Base-by-base conservation (phyloP, 2,113 vertebrate genomes). In the Hippocampus guttulatus region DNA sequence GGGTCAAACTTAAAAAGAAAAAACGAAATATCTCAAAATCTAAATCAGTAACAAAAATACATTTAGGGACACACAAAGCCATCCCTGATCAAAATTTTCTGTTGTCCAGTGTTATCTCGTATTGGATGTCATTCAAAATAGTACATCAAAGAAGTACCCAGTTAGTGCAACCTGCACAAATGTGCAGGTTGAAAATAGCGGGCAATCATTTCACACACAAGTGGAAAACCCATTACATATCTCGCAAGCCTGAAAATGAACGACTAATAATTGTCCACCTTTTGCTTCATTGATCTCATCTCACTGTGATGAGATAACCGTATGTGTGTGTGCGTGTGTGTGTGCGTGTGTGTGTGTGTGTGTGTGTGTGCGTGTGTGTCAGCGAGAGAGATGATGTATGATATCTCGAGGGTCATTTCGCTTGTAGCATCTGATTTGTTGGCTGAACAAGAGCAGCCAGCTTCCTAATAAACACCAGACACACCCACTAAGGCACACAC, bases 261-360 rank as follows among this genome's bases (percentile, higher is more conserved):
- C 62, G 21, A 64, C 62, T 5, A 64, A 20, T 43, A 23, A 64
- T 43, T 7, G 21, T 40, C 21, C 62, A 41, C 62, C 62, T n/a
- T 45, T n/a, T 64, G 62, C 62, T 64, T 43, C 38, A 64, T 64
- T n/a, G 61, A 41, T 41, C 38, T n/a, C 38, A 64, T 64, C 38
- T 64, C 21, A 23, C 21, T 6, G 21, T 14, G 20, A 41, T 23
- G 21, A 15, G 11, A 58, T 30, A 30, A 60, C 1, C 41, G n/a
- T 15, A 5, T 16, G 12, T 20, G 16, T 3, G 55, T 57, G 54
- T 57, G 20, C 10, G 23, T 25, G 55, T 15, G 23, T 12, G 55
- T 14, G 21, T 12, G 30, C 5, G 30, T 33, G 30, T 33, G 30
- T 33, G 30, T 33, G 62, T n/a, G 20, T 14, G 10, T 60, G 25